Base-by-base conservation (phyloP, 1,140 invertebrate genomes). In the Heliconius himera region DNA sequence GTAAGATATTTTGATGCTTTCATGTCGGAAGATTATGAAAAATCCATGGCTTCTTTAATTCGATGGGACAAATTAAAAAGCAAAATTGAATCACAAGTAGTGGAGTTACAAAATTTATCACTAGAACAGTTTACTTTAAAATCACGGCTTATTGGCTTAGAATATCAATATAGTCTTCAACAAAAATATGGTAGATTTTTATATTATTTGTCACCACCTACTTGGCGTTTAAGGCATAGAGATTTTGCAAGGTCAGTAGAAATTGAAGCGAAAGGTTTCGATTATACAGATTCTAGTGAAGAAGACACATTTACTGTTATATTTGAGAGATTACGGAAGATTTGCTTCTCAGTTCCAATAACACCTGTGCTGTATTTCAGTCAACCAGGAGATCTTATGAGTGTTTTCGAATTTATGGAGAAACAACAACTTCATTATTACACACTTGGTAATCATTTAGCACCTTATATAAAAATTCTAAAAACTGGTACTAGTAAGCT, bases 101-200 rank as follows among this genome's bases (percentile, higher is more conserved):
- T 85, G 38, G 92, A 95, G 76, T 87, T 94, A 73, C 90, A 94
- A 81, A 83, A 89, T 75, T 80, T 96, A 20, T 94, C 91, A 0
- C 90, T 85, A 73, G 90, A 94, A 77, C 86, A 85, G 77, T 93
- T 92, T 84, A 93, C 95, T 70, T 89, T 95, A 8, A 94, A 93
- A 70, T 93, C 96, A 4, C 91, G 95, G 46, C 88, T 97, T 26
- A 95, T 96, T 51, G 93, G 93, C 16, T 93, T 95, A 78, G 95
- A 96, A 82, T 96, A 96, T 85, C 95, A 94, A 78, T 96, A 96
- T 94, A 87, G 94, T 49, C 91, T 95, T 33, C 95, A 95, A 56
- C 96, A 96, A 87, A 95, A 96, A 88, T 96, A 96, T 88, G 96
- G 96, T 76, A 95, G 95, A 83, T 96, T 96, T 89, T 90, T 97